These are phyloP conservation scores for Thunnus albacares DNA, from an alignment of 2,797 vertebrate species.

Conservation along the genomic window DNA sequence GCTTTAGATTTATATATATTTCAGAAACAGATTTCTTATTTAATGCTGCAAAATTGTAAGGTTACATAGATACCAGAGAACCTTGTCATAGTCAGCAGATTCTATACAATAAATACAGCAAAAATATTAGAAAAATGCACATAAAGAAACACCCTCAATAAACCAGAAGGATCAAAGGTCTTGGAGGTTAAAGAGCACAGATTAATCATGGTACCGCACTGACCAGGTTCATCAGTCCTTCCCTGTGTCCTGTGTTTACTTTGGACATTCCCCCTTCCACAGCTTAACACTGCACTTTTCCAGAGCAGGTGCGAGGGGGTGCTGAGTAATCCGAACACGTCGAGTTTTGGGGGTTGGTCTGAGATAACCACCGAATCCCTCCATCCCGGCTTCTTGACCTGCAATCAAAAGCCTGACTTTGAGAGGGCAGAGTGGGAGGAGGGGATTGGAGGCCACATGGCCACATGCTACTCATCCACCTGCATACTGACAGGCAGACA, in stretches of 20 bases:
- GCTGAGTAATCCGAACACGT: conserved; percentile 68
- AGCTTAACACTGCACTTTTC: conserved; percentile 61
- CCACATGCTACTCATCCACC: conserved; percentile 80
- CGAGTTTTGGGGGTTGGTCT: conserved; percentile 49
- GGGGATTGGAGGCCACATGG: conserved; percentile 52
- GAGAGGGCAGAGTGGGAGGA: conserved; percentile 23
- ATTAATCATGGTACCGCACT: conserved; percentile 45
- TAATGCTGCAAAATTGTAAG: background rate
- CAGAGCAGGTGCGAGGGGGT: conserved; percentile 70
- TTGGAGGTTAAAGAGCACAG: conserved; percentile 38
- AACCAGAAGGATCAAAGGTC: conserved; percentile 42
- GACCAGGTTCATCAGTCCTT: conserved; percentile 35
- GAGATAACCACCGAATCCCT: conserved; percentile 63
- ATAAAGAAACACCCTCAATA: conserved; percentile 20
- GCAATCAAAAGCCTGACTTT: conserved; percentile 64
- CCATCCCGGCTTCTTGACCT: conserved; percentile 61
- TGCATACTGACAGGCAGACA: conserved; percentile 78
- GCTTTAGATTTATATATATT: background rate
- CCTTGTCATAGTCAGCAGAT: background rate
- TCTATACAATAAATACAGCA: background rate
- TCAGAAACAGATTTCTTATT: background rate
- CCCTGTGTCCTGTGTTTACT: conserved; percentile 60
- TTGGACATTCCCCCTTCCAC: conserved; percentile 10
- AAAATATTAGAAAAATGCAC: background rate
- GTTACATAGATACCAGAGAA: background rate